phyloP scores from a whole-genome alignment of 2,888 invertebrate species.

The Tuberolachnus salignus region DNA sequence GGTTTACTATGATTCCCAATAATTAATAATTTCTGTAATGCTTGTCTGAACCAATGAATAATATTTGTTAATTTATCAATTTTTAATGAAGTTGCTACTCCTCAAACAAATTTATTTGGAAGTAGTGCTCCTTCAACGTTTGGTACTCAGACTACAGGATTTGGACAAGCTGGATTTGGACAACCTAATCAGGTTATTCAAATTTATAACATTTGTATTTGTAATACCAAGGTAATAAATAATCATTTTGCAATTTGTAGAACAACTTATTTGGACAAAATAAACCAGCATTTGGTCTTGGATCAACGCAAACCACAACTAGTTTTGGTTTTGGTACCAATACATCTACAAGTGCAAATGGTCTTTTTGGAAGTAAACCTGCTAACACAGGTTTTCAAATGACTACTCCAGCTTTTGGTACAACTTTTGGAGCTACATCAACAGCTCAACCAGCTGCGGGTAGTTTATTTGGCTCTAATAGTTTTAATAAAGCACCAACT shows the following conservation, averaged over 20 bases:
- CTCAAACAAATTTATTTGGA: slow-evolving; percentile 54
- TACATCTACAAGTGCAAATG: slow-evolving; percentile 61
- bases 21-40: neutral
- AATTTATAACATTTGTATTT: slow-evolving; percentile 29
- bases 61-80: neutral
- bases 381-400: slow-evolving; percentile 67
- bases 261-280: slow-evolving; percentile 64
- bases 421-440: slow-evolving; percentile 60
- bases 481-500: slow-evolving; percentile 60
- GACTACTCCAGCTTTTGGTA: slow-evolving; percentile 61
- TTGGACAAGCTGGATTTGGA: slow-evolving; percentile 62
- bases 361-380: slow-evolving; percentile 62
- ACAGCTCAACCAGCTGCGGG: slow-evolving; percentile 56
- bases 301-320: slow-evolving; percentile 61
- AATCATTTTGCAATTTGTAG: slow-evolving; percentile 55
- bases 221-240: slow-evolving; percentile 60
- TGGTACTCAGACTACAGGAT: slow-evolving; percentile 62
- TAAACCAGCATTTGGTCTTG: slow-evolving; percentile 62
- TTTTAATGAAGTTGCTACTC: slow-evolving; percentile 42
- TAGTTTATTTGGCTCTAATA: slow-evolving; percentile 49
- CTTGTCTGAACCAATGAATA: neutral
- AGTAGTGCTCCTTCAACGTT: slow-evolving; percentile 61
- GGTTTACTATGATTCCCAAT: no score
- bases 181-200: slow-evolving; percentile 62
- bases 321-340: slow-evolving; percentile 64